Evolutionary conservation across 2,113 vertebrate species (phyloP), one percentile per base, ranked within the genome.

Genomic region (Reinhardtius hippoglossoides): DNA sequence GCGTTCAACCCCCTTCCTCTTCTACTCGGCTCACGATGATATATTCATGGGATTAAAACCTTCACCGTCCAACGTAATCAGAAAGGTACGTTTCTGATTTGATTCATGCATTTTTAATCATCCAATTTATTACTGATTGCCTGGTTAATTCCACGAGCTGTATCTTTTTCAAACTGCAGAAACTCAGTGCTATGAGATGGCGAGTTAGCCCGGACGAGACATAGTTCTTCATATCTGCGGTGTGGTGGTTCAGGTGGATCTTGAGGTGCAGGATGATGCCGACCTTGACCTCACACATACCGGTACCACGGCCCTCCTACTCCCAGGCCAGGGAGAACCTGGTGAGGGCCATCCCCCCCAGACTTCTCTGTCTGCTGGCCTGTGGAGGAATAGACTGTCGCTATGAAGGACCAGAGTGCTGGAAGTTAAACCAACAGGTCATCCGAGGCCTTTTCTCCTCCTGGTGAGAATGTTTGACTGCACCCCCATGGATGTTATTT

Each of bases 261-360:
- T 64, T 59, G n/a, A 27, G 27, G 50, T 68, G 35, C 75, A 86
- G 87, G 58, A 88, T 72, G 73, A 89, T 90, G 85, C 82, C 83
- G 1, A 81, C 50, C 26, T 71, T 94, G 77, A 84, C 78, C 60
- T 61, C 86, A 0, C 84, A 88, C 24, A 67, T 93, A 63, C 85
- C 92, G 27, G 91, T 94, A 14, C 95, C 95, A 23, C 87, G 80
- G 21, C 94, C 95, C 2, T 87, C 93, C 42, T 95, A 95, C 78
- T 95, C 95, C 54, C 94, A 94, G 76, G 91, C 93, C 80, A 92
- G 95, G 70, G 95, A 95, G 91, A 93, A 93, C 60, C 87, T 95
- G 67, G 93, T 96, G 63, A 94, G 85, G 76, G 93, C 92, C 0
- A 93, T 96, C 67, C 94, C 95, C 21, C 90, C 93, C 35, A 92